Base-by-base conservation (phyloP, 2,797 vertebrate genomes). In the Atherinosoma microstoma region DNA sequence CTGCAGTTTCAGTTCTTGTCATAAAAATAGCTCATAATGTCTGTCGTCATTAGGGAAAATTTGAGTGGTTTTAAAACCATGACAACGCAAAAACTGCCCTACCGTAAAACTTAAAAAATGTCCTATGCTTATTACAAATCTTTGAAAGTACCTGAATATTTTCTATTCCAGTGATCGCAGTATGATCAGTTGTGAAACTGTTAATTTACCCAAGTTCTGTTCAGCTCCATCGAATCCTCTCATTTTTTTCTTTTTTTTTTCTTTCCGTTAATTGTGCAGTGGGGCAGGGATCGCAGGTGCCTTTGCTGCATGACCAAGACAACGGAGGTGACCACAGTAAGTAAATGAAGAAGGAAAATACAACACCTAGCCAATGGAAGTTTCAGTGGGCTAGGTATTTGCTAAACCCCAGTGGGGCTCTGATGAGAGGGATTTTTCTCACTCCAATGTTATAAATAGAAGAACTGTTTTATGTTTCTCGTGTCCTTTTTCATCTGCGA, bases 201-300 rank as follows among this genome's bases (percentile, higher is more conserved):
- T 13, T 13, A 35, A 8, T 2, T 32, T 32, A 32, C 32, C 32
- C 32, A 32, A 42, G 12, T 53, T n/a, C 60, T 15, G n/a, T 20
- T 20, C 12, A 49, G 6, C 1, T 58, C 56, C 65, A 16, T 42
- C 58, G 22, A 34, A 6, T 32, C 6, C 0, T 45, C 58, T 3
- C 20, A 42, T 49, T 16, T 45, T 16, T 1, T 67, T 40, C 83
- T 4, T 67, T 27, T 2, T 27, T 27, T 27, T 32, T 32, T 32
- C 4, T 76, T 12, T 76, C 56, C 3, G 4, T 72, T 34, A 4
- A 66, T 22, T n/a, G 15, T 92, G 77, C 88, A 86, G 96, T 96
- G n/a, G 96, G 96, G 61, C 95, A 96, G 10, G 94, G 95, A 63
- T 97, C 96, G 34, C 96, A 97, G 79, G 95, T 96, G 38, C 97